Evolutionary conservation across 2,797 vertebrate species (phyloP), one percentile per base, ranked within the genome.

Genomic region (Chaetophractus vellerosus): DNA sequence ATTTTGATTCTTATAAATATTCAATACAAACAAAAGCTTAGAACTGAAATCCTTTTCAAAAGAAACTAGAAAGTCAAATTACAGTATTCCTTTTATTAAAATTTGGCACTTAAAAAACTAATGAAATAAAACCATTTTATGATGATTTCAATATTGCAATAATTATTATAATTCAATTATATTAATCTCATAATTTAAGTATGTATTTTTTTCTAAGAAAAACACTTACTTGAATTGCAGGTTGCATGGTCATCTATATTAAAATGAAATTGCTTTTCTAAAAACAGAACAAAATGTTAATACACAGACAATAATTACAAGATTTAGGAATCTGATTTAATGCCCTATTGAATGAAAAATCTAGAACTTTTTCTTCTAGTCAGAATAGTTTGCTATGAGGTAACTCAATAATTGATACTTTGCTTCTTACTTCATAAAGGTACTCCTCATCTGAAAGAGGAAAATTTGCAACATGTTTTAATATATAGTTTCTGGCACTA

Each of bases 151-250:
- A 6, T 72, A 79, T 45, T 82, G 84, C 64, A 76, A 14, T 95
- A 83, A 90, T 55, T 89, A 71, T n/a, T 78, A 55, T 59, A 81
- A 87, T 41, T 94, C 38, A 52, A 79, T 94, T 66, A 71, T 33
- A 88, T 88, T 82, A 79, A 79, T 78, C 36, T 66, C 38, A 71
- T 57, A 92, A 78, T 31, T 63, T 86, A 95, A 91, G 55, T 66
- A 68, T 8, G 36, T 57, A 28, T 82, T 59, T 48, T 50, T 64
- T 31, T 38, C 55, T 57, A 92, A 79, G 59, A 81, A 90, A 94
- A 94, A 36, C 28, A 92, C 96, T 98, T 98, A 98, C 98, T 97
- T 98, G 98, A 98, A 98, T 96, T 91, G 98, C 97, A 98, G 98
- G 98, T 96, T 98, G 98, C 98, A 98, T 98, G 96, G 96, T 97